Base-by-base conservation (phyloP, 2,888 invertebrate genomes). In the Cephonodes hylas region DNA sequence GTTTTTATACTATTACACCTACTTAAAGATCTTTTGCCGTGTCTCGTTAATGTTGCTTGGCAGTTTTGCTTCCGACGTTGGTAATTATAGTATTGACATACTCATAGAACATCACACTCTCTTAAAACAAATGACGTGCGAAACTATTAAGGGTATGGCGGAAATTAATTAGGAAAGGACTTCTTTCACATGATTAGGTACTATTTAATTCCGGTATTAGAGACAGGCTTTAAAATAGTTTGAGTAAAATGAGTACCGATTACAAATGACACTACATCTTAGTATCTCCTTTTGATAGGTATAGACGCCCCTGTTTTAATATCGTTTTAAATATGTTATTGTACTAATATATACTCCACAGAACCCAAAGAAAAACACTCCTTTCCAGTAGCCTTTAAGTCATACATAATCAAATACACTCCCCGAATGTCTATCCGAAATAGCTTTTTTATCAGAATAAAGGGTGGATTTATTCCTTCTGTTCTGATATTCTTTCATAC, bases 341-440 rank as follows among this genome's bases (percentile, higher is more conserved):
- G n/a, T n/a, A n/a, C n/a, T n/a, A n/a, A n/a, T n/a, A n/a, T n/a
- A n/a, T n/a, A n/a, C n/a, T n/a, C n/a, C 48, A 10, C 27, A 31
- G 18, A 53, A 18, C 18, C 53, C 18, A 15, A 10, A 1, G 8
- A 25, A 25, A 20, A 42, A 42, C 22, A 23, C 56, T 38, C 38
- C 44, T 7, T 20, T 58, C 25, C 53, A 15, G 22, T 15, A 31
- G 42, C 10, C 53, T 44, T 59, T 34, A 42, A 42, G 42, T 53
- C 27, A 48, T 60, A 53, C 46, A 63, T 63, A 58, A 63, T 60
- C 63, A 58, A 63, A 63, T 63, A 63, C 58, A 48, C 60, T 63
- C 58, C 48, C 46, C 60, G 31, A 58, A 63, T 63, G 63, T 53
- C 53, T 53, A 20, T 63, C 27, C 22, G 18, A 60, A 42, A 53